Percentiles rank a stretch among this genome's conserved stretches.
Conservation (phyloP, 2,888 invertebrate species). For the Chirona hameri region DNA sequence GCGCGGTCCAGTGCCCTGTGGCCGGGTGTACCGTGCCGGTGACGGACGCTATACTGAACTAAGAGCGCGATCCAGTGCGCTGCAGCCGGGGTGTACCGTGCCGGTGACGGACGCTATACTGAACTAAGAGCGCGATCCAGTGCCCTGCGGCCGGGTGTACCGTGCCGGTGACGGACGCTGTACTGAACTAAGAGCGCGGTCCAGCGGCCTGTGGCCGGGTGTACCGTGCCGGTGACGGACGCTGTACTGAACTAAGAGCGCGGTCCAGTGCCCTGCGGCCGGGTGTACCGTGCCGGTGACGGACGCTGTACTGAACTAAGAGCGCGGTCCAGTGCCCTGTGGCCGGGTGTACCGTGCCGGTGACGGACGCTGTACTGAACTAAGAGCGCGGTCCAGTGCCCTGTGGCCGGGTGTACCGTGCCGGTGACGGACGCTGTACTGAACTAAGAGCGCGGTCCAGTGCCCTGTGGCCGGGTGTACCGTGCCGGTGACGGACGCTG, state of each 20-base stretch:
- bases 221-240: background rate
- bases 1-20: too few species aligned
- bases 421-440: background rate
- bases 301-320: background rate
- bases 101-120: background rate
- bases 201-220: too few species aligned
- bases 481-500: background rate
- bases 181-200: too few species aligned
- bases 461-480: background rate
- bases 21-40: background rate
- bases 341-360: background rate
- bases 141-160: background rate
- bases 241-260: background rate
- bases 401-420: background rate
- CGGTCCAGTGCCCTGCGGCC: too few species aligned
- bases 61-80: too few species aligned
- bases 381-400: too few species aligned
- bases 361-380: background rate
- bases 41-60: background rate
- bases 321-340: too few species aligned
- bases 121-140: too few species aligned
- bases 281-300: background rate
- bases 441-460: too few species aligned
- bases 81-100: background rate
- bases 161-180: background rate